phyloP scores from a whole-genome alignment of 2,113 vertebrate species.

The Dicaeum eximium region DNA sequence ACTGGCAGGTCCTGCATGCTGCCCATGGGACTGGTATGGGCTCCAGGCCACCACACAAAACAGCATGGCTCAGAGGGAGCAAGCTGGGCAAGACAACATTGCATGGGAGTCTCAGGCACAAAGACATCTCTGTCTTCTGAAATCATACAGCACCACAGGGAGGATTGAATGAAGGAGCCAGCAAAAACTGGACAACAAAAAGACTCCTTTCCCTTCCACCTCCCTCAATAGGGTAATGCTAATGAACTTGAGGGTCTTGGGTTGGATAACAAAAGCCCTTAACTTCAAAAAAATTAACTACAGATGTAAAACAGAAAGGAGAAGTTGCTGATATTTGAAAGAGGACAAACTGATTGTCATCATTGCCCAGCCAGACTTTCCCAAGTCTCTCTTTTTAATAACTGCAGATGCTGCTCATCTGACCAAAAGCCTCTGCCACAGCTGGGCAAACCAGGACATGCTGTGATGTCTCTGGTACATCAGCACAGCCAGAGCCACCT shows the following conservation, averaged over 20 bases:
- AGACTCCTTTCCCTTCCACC: neutral
- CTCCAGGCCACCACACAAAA: neutral
- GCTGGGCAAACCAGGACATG: neutral
- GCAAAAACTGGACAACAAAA: neutral
- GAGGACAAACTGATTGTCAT: neutral
- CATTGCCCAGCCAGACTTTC: neutral
- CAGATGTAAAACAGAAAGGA: neutral
- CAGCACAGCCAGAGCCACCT: neutral
- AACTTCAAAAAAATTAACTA: neutral
- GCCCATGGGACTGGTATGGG: neutral
- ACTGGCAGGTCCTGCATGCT: neutral
- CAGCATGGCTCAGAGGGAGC: neutral
- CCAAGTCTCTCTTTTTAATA: neutral
- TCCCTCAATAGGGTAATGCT: neutral
- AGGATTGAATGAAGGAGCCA: neutral
- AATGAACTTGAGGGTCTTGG: neutral
- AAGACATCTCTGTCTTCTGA: neutral
- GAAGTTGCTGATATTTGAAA: neutral
- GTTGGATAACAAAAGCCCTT: neutral
- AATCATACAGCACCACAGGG: neutral
- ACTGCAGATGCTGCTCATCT: neutral
- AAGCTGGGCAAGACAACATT: neutral
- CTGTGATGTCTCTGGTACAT: rapidly evolving
- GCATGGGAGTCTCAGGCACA: neutral
- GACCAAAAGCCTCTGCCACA: neutral